phyloP scores from a whole-genome alignment of 2,888 invertebrate genomes.

The Drosophila fungiperda region DNA sequence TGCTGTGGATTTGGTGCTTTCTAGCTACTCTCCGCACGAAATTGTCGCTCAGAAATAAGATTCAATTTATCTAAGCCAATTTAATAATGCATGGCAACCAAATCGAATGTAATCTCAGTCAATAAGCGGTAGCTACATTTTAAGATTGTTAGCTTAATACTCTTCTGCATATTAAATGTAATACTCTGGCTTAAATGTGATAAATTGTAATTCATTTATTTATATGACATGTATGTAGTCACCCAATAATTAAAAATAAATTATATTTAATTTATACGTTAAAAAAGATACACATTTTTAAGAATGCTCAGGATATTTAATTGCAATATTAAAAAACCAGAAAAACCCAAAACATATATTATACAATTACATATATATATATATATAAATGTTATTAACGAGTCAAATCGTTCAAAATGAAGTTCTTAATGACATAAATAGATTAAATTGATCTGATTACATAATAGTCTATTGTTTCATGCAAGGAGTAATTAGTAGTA shows the following conservation, averaged over 20 bases:
- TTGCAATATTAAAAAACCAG: neutral
- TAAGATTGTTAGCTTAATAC: conserved; percentile 11
- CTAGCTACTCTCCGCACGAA: neutral
- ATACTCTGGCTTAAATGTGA: neutral
- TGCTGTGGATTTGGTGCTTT: conserved; percentile 26
- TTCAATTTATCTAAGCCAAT: conserved; percentile 18
- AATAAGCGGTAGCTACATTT: conserved; percentile 4
- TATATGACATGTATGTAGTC: neutral
- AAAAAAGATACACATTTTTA: neutral
- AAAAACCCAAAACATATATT: neutral
- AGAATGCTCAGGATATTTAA: neutral
- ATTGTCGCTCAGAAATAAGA: neutral
- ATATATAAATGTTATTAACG: neutral
- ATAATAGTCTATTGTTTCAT: neutral
- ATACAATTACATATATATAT: neutral
- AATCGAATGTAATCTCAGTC: neutral
- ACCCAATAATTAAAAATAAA: neutral
- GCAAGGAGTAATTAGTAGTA: neutral
- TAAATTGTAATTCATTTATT: neutral
- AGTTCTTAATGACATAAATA: neutral
- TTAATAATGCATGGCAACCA: conserved; percentile 4
- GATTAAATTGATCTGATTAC: neutral
- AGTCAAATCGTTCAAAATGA: neutral
- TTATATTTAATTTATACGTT: neutral
- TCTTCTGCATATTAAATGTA: neutral